Percentiles rank a stretch among this genome's conserved stretches.
phyloP scores from a whole-genome alignment of 1,140 invertebrate genomes.

The Euura saliciscinereae region DNA sequence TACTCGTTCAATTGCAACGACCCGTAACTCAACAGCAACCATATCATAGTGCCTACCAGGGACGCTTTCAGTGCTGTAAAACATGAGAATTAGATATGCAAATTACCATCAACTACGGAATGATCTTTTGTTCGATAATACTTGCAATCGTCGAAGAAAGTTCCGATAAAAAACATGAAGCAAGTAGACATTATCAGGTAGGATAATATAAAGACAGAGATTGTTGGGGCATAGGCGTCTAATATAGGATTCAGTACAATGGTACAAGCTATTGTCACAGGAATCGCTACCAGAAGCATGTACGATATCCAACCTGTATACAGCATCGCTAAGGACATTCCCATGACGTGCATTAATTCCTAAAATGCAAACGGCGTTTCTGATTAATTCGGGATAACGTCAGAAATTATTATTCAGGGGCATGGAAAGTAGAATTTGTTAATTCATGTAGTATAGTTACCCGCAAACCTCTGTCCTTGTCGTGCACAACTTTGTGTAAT shows the following conservation, averaged over 20 bases:
- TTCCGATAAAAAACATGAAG: constrained; percentile 30
- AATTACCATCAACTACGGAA: too few relatives aligned
- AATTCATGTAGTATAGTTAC: constrained; percentile 15
- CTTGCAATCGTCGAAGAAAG: constrained; percentile 33
- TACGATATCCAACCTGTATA: constrained; percentile 35
- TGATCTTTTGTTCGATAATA: background rate
- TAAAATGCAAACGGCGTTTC: constrained; percentile 10
- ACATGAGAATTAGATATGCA: background rate
- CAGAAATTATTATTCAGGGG: background rate
- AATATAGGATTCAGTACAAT: constrained; percentile 25
- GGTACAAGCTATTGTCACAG: constrained; percentile 24
- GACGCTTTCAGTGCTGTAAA: constrained; percentile 30
- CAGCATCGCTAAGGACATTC: constrained; percentile 26
- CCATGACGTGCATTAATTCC: constrained; percentile 30
- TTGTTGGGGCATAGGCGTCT: constrained; percentile 10
- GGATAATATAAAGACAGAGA: constrained; percentile 27
- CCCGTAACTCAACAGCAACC: constrained; percentile 28
- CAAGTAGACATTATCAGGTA: constrained; percentile 26
- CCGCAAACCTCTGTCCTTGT: constrained; percentile 34
- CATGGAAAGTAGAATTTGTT: background rate
- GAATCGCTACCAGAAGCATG: constrained; percentile 28
- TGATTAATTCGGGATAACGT: background rate
- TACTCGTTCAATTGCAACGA: constrained; percentile 29
- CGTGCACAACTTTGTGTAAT: constrained; percentile 27
- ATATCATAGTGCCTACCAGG: constrained; percentile 25